Evolutionary conservation across 1,140 invertebrate species (phyloP).

Genomic region (Whitmania pigra): DNA sequence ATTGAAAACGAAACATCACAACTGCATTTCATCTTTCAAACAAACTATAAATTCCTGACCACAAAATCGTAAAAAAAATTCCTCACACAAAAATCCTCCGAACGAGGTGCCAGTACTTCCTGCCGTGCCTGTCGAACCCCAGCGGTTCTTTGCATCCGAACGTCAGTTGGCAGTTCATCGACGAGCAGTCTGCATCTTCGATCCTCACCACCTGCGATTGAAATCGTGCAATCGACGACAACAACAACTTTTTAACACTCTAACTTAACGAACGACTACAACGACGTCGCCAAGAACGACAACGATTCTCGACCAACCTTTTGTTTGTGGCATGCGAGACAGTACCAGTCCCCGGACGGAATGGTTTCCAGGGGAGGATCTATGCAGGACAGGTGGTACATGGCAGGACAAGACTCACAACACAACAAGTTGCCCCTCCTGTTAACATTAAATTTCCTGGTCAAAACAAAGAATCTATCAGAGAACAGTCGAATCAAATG

Average conservation of each 20-base stretch:
- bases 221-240: no score
- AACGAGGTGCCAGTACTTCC: slow-evolving; percentile 90
- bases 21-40: neutral
- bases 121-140: slow-evolving; percentile 80
- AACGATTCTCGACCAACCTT: slow-evolving; percentile 49
- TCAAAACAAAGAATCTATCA: no score
- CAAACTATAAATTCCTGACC: neutral
- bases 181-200: neutral
- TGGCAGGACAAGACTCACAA: slow-evolving; percentile 90
- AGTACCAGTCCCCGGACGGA: slow-evolving; percentile 84
- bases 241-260: no score
- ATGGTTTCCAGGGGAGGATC: slow-evolving; percentile 71
- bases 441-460: no score
- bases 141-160: slow-evolving; percentile 80
- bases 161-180: neutral
- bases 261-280: no score
- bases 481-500: no score
- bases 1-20: neutral
- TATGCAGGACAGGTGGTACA: slow-evolving; percentile 88
- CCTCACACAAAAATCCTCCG: slow-evolving; percentile 83
- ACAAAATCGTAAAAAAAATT: slow-evolving; percentile 41
- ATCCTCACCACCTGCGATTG: no score
- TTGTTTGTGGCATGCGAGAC: slow-evolving; percentile 76
- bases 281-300: no score
- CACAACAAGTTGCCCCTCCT: slow-evolving; percentile 83